These are phyloP conservation scores for Leucopsar rothschildi DNA, from an alignment of 2,113 vertebrate genomes.

Conservation along the genomic window DNA sequence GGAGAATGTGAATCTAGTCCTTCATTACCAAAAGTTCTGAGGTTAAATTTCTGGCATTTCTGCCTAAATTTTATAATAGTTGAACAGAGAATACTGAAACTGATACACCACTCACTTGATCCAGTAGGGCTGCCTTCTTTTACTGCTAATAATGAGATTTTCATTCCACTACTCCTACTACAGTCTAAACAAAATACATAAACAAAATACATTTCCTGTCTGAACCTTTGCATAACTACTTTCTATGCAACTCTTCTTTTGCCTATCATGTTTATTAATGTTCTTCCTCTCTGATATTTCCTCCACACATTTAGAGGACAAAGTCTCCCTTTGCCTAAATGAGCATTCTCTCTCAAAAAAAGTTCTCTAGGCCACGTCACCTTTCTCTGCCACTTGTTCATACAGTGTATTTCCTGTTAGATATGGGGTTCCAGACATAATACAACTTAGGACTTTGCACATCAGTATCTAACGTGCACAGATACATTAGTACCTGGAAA, in stretches of 20 bases:
- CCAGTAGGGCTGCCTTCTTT: not conserved
- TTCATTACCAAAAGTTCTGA: not conserved
- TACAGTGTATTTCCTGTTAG: not conserved
- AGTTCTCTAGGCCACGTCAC: not conserved
- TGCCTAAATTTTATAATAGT: not conserved
- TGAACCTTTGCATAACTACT: not conserved
- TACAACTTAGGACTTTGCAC: not conserved
- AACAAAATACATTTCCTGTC: not conserved
- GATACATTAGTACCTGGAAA: not conserved
- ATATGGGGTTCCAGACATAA: not conserved
- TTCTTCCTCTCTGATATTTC: not conserved
- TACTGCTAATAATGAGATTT: not conserved
- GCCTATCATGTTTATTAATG: not conserved
- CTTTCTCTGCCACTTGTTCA: not conserved
- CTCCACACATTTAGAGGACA: not conserved
- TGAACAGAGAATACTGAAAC: not conserved
- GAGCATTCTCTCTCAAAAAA: not conserved
- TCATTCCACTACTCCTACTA: not conserved
- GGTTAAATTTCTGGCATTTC: not conserved
- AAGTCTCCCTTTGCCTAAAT: not conserved
- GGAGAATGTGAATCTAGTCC: not conserved
- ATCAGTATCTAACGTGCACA: not conserved
- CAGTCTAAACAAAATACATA: not conserved
- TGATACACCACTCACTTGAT: not conserved
- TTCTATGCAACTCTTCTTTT: not conserved